A percentile compares a stretch with the other conserved stretches of the same genome.
These are phyloP conservation scores for Mystacornis crossleyi DNA, from an alignment of 2,113 vertebrate genomes.

Conservation along the genomic window DNA sequence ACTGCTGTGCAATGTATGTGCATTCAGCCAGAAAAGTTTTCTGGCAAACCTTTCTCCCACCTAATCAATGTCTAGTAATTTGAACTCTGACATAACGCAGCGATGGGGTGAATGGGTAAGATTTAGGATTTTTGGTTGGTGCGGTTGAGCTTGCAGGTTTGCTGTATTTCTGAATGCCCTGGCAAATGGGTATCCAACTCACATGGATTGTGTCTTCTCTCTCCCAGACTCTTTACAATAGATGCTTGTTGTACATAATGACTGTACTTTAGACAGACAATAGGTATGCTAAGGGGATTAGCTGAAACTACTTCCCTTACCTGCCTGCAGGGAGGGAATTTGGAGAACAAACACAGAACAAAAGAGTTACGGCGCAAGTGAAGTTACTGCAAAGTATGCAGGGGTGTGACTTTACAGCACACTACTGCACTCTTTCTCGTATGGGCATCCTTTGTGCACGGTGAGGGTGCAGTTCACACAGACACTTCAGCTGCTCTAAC, in stretches of 20 bases:
- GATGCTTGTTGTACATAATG: not conserved
- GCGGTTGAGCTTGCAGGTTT: not conserved
- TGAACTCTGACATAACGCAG: not conserved
- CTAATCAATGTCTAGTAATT: not conserved
- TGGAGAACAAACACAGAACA: constrained; percentile 7
- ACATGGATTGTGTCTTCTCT: not conserved
- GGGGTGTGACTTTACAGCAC: not conserved
- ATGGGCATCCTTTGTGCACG: not conserved
- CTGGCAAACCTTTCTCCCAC: constrained; percentile 23
- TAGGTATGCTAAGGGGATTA: constrained; percentile 35
- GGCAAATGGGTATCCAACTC: not conserved
- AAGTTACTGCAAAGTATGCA: not conserved
- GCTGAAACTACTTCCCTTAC: constrained; percentile 15
- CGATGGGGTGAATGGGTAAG: not conserved
- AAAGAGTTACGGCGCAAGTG: not conserved
- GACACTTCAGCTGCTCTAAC: not conserved
- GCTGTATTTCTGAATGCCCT: not conserved
- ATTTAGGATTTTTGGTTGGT: not conserved
- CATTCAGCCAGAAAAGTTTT: not conserved
- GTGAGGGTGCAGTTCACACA: not conserved
- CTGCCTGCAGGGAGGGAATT: constrained; percentile 20
- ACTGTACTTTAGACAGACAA: constrained; percentile 13
- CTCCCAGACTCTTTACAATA: not conserved
- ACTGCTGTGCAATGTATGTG: not conserved
- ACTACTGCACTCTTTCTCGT: not conserved